Evolutionary conservation across 2,888 invertebrate species (phyloP).

Genomic region (Encarsia formosa): DNA sequence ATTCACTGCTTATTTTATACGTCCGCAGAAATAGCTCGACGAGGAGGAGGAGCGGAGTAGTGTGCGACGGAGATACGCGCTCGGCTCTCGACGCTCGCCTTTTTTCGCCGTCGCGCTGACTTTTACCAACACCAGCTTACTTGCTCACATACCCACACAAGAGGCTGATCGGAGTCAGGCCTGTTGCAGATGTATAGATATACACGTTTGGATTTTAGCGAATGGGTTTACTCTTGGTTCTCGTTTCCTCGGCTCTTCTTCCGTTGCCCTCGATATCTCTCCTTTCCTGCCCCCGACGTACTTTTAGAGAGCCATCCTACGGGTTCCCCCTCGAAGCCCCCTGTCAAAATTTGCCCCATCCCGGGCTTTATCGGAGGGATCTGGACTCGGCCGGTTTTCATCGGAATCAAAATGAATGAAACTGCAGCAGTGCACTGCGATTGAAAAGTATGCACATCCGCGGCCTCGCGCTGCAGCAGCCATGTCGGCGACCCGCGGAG

Average conservation of each 20-base stretch:
- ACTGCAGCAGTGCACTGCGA: background rate
- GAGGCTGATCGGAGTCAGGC: too few species aligned
- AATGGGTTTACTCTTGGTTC: too few species aligned
- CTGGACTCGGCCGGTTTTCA: background rate
- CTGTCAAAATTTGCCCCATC: too few species aligned
- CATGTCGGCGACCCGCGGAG: too few species aligned
- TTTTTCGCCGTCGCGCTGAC: too few species aligned
- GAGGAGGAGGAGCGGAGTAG: too few species aligned
- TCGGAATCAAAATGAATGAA: background rate
- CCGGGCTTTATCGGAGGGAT: background rate
- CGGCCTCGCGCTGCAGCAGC: too few species aligned
- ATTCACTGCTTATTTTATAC: slow-evolving; percentile 51
- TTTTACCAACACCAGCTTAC: too few species aligned
- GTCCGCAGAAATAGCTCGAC: slow-evolving; percentile 48
- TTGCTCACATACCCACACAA: too few species aligned
- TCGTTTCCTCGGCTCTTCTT: slow-evolving; percentile 5
- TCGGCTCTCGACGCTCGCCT: slow-evolving; percentile 7
- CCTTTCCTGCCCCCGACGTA: background rate
- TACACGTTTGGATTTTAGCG: background rate
- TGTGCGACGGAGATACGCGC: too few species aligned
- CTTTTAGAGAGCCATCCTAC: background rate
- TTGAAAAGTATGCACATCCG: too few species aligned
- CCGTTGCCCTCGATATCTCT: slow-evolving; percentile 18
- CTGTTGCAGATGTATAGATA: background rate
- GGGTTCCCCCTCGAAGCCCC: background rate